Evolutionary conservation across 23 tunicate species (phyloP).

Genomic region (Trididemnum miniatum): DNA sequence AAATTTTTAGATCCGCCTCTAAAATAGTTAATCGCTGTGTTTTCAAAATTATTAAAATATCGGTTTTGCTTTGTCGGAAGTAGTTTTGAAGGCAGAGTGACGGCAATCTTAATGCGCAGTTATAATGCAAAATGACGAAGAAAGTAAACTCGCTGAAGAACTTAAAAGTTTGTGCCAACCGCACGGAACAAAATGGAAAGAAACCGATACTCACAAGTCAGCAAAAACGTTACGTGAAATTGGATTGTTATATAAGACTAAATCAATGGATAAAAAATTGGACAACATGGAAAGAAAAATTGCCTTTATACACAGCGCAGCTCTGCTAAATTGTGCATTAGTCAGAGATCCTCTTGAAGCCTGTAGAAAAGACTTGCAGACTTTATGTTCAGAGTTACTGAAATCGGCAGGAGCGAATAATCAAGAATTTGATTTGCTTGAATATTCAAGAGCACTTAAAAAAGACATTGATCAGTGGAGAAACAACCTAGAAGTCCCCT

Average conservation of each 20-base stretch:
- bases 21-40: too few species aligned
- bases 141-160: not conserved
- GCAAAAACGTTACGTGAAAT: conserved; percentile 2
- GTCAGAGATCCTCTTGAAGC: not conserved
- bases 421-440: not conserved
- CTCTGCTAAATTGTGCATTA: conserved; percentile 6
- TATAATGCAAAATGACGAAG: too few species aligned
- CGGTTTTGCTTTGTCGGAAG: too few species aligned
- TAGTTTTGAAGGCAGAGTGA: too few species aligned
- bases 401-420: not conserved
- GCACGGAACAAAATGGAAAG: not conserved
- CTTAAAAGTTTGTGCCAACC: not conserved
- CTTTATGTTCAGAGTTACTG: not conserved
- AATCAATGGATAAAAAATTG: not conserved
- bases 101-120: too few species aligned
- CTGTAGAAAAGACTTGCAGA: not conserved
- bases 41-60: too few species aligned
- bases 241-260: not conserved
- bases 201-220: not conserved
- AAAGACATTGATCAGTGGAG: not conserved
- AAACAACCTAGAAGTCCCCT: not conserved
- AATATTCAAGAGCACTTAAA: not conserved
- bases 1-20: too few species aligned
- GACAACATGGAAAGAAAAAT: not conserved
- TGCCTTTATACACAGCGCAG: not conserved